Base-by-base conservation (phyloP, 2,888 invertebrate species). In the Eupithecia inturbata region DNA sequence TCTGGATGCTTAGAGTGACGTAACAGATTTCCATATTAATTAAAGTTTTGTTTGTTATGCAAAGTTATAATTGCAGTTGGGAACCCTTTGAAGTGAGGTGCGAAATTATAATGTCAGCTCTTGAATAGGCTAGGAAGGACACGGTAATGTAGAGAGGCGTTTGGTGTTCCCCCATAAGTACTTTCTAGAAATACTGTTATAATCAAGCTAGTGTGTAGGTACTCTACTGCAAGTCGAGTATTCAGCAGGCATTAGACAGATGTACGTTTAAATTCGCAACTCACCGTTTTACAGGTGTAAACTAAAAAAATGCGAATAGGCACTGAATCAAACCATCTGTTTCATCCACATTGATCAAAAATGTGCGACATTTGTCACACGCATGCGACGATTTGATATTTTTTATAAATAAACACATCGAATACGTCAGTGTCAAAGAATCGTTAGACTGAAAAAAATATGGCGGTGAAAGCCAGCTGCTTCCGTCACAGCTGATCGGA, bases 401-500 rank as follows among this genome's bases (percentile, higher is more conserved):
- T 83, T 84, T 84, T 86, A 82, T 81, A 82, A 83, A 70, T 82
- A 82, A 84, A 87, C 84, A 86, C 85, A 84, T 83, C 79, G 81
- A 84, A 88, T 87, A 84, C 85, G 85, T 87, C 85, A 86, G 81
- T 76, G 82, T 82, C 85, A 80, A 83, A 87, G 88, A 87, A 87
- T 87, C 87, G 86, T 87, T 87, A 88, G 84, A 86, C 84, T 82
- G 78, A 83, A 88, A 91, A n/a, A 89, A 92, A 91, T 83, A 84
- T 67, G 68, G 64, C 60, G 63, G 60, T n/a, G 67, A 67, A 60
- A 62, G 88, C 91, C 93, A 94, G 92, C 93, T 94, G 94, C 89
- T 92, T 93, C 94, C 94, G 91, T 81, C 88, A 91, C 92, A 93
- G 92, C 94, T 94, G 94, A 94, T 94, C 92, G 94, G 93, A 93